A percentile compares a stretch with the other conserved stretches of the same genome.
phyloP scores from a whole-genome alignment of 2,797 vertebrate species.

The Poeciliopsis presidionis region DNA sequence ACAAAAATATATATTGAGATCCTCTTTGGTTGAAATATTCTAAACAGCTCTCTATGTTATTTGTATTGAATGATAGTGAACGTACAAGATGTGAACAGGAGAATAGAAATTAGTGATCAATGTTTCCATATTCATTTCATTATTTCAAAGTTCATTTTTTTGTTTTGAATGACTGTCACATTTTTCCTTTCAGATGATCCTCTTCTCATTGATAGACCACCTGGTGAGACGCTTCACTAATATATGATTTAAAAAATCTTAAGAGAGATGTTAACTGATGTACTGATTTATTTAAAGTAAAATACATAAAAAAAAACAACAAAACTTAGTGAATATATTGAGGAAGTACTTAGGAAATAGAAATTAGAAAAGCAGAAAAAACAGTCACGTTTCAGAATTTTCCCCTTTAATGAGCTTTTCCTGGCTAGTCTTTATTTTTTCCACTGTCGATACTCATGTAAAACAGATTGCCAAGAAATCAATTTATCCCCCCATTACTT shows the following conservation, averaged over 20 bases:
- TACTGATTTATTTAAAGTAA: neutral
- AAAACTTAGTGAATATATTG: neutral
- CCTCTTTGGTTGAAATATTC: conserved; percentile 17
- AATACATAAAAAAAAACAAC: neutral
- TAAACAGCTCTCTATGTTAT: neutral
- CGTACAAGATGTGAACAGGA: conserved; percentile 28
- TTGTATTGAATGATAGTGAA: neutral
- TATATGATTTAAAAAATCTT: neutral
- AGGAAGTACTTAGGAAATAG: neutral
- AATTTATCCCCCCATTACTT: neutral
- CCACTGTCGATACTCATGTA: neutral
- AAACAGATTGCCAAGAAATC: neutral
- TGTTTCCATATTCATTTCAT: conserved; percentile 44
- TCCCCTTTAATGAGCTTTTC: neutral
- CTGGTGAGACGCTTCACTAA: conserved; percentile 83
- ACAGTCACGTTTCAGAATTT: neutral
- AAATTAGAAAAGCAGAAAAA: neutral
- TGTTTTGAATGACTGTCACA: conserved; percentile 41
- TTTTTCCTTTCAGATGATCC: conserved; percentile 89
- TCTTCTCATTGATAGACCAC: conserved; percentile 94
- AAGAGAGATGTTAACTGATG: neutral
- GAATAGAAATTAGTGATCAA: conserved; percentile 20
- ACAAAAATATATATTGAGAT: conserved; percentile 18
- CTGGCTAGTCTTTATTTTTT: neutral
- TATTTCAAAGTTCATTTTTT: conserved; percentile 54